These are phyloP conservation scores for Callinectes sapidus DNA, from an alignment of 2,888 invertebrate species.

Conservation along the genomic window DNA sequence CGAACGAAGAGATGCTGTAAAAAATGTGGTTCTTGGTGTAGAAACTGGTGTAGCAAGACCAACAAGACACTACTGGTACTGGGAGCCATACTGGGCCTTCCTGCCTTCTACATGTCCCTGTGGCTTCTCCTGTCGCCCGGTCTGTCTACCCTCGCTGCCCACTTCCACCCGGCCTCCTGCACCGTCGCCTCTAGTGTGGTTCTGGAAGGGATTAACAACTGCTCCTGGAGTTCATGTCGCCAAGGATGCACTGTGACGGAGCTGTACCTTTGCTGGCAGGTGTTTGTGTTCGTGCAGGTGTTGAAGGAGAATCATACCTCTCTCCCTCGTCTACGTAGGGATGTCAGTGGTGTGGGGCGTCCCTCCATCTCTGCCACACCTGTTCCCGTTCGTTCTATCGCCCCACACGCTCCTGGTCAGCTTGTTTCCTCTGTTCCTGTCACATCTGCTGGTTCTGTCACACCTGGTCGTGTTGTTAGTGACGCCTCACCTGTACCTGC, in stretches of 20 bases:
- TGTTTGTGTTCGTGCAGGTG: constrained; percentile 38
- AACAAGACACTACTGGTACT: constrained; percentile 52
- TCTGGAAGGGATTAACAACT: constrained; percentile 50
- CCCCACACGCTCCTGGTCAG: too few relatives aligned
- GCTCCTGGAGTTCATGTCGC: constrained; percentile 64
- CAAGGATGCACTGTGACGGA: constrained; percentile 55
- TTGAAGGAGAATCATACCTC: not conserved
- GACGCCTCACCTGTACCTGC: not conserved
- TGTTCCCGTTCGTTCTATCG: not conserved
- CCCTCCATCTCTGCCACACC: not conserved
- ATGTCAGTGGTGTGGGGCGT: not conserved
- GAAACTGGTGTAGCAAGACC: not conserved
- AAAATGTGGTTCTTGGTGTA: not conserved
- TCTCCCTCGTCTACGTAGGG: not conserved
- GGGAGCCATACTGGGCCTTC: constrained; percentile 39
- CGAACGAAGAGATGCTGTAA: not conserved
- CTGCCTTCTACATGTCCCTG: constrained; percentile 56
- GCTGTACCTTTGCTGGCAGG: constrained; percentile 60
- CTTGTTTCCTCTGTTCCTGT: too few relatives aligned
- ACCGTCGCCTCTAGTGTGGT: constrained; percentile 36
- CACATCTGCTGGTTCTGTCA: too few relatives aligned
- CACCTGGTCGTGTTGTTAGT: not conserved
- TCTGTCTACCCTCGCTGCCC: constrained; percentile 52
- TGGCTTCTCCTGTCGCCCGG: constrained; percentile 51
- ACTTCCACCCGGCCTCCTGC: constrained; percentile 53